Evolutionary conservation across 2,888 invertebrate species (phyloP).

Genomic region (Acanthosoma haemorrhoidale): DNA sequence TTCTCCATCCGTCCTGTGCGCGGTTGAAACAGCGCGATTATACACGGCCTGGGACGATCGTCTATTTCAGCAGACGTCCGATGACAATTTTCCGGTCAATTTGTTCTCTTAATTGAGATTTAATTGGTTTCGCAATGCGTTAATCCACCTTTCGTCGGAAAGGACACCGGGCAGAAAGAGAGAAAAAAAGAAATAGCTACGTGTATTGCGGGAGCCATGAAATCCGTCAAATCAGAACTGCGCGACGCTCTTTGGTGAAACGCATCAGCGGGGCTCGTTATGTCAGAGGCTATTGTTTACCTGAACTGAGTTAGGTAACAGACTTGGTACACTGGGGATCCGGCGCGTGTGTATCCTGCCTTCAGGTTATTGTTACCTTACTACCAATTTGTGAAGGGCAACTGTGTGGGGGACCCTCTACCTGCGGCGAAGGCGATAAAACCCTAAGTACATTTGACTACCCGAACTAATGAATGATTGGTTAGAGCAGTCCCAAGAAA

Average conservation of each 20-base stretch:
- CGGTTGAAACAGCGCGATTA: too few species aligned
- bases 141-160: neutral
- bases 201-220: constrained; percentile 4
- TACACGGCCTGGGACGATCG: neutral
- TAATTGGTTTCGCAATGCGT: constrained; percentile 13
- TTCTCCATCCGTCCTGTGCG: too few species aligned
- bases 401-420: too few species aligned
- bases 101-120: constrained; percentile 2
- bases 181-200: neutral
- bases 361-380: too few species aligned
- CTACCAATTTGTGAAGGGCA: too few species aligned
- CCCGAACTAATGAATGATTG: too few species aligned
- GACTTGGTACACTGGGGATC: too few species aligned
- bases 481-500: too few species aligned
- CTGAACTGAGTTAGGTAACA: neutral
- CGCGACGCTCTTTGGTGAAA: neutral
- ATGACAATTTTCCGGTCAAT: constrained; percentile 5
- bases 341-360: too few species aligned
- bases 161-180: neutral
- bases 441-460: too few species aligned
- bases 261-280: neutral
- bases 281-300: constrained; percentile 8
- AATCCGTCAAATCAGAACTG: neutral
- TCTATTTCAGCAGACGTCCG: too few species aligned
- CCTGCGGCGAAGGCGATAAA: too few species aligned